Conservation (phyloP, 1,140 invertebrate genomes). For the Mactra quadrangularis region DNA sequence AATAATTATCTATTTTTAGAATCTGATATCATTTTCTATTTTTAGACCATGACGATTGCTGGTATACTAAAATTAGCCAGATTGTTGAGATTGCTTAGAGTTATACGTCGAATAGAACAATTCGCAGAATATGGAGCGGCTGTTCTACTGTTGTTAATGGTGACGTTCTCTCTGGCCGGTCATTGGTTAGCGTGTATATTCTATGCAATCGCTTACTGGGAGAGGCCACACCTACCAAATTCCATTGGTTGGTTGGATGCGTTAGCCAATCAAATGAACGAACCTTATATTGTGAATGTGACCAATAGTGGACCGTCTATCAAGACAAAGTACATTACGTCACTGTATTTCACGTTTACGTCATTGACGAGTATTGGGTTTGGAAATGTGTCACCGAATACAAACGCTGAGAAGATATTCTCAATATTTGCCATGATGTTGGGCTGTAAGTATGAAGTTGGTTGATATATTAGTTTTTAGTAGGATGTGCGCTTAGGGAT, state of each 20-base stretch:
- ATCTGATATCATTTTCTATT: slow-evolving; percentile 54
- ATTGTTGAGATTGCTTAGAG: slow-evolving; percentile 95
- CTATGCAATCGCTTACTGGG: slow-evolving; percentile 85
- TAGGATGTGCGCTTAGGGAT: too few relatives aligned
- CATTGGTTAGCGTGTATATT: slow-evolving; percentile 99
- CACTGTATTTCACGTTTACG: slow-evolving; percentile 95
- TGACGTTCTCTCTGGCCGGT: slow-evolving; percentile 98
- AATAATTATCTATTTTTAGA: too few relatives aligned
- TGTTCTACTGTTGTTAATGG: slow-evolving; percentile 97
- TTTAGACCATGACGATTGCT: slow-evolving; percentile 98
- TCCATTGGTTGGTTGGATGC: slow-evolving; percentile 87
- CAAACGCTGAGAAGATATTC: slow-evolving; percentile 92
- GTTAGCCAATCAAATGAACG: slow-evolving; percentile 86
- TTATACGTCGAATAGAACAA: slow-evolving; percentile 98
- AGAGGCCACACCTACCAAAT: slow-evolving; percentile 76
- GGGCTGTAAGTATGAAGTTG: slow-evolving; percentile 80
- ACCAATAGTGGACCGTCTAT: slow-evolving; percentile 82
- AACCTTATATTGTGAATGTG: slow-evolving; percentile 81
- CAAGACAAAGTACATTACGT: slow-evolving; percentile 88
- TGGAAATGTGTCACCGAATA: slow-evolving; percentile 98
- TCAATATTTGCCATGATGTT: slow-evolving; percentile 86
- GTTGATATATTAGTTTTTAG: too few relatives aligned
- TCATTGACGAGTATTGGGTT: slow-evolving; percentile 99
- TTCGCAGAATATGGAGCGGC: slow-evolving; percentile 99
- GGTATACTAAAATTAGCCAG: slow-evolving; percentile 98